Evolutionary conservation across 2,113 vertebrate species (phyloP).

Genomic region (Nycticorax nycticorax): DNA sequence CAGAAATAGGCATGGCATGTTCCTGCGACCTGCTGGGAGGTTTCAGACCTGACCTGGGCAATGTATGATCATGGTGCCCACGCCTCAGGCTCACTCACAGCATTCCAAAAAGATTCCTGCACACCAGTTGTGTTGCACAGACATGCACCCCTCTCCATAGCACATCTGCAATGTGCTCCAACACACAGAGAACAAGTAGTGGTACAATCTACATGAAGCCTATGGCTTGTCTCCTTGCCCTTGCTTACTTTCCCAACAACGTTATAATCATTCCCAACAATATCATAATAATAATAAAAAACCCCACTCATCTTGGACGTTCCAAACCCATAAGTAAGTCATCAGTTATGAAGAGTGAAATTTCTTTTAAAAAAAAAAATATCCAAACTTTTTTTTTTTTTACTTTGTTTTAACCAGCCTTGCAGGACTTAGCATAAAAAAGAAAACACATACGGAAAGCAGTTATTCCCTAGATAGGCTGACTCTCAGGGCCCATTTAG

Average conservation of each 20-base stretch:
- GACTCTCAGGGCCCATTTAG: neutral
- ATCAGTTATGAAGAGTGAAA: neutral
- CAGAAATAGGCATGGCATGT: neutral
- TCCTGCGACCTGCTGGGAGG: neutral
- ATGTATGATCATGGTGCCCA: neutral
- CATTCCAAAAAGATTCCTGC: neutral
- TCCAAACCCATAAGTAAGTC: neutral
- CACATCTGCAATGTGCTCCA: neutral
- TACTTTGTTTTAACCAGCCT: neutral
- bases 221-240: neutral
- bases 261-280: too few species aligned
- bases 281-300: neutral
- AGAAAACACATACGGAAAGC: neutral
- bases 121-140: fast-evolving
- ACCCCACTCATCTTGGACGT: neutral
- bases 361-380: neutral
- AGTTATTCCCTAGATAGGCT: neutral
- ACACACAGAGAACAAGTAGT: fast-evolving
- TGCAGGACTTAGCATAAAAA: neutral
- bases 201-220: neutral
- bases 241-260: neutral
- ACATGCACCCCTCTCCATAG: too few species aligned
- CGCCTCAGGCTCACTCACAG: neutral
- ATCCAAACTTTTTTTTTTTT: neutral
- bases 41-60: neutral